Base-by-base conservation (phyloP, 92 coral and sea anemone genomes). In the Paramuricea clavata region DNA sequence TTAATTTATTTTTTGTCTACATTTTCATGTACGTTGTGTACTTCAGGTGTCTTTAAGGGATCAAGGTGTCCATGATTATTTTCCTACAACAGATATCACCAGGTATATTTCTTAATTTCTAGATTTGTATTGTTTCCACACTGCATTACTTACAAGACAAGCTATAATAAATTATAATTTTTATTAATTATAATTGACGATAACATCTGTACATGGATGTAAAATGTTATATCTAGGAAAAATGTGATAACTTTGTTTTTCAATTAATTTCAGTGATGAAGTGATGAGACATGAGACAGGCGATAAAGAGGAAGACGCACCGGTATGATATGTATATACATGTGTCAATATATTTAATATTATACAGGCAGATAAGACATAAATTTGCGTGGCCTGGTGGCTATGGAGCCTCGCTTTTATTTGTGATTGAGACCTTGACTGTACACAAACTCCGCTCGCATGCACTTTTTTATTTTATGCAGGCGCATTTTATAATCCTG, bases 201-300 rank as follows among this genome's bases (percentile, higher is more conserved):
- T n/a, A n/a, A n/a, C n/a, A 54, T 16, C 26, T 12, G 12, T 4
- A 54, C 4, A 54, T 17, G 22, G n/a, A 23, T 54, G 26, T 2
- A 16, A 16, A 54, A 54, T 23, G n/a, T 15, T n/a, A n/a, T 54
- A 3, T 16, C 62, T 16, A 16, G 3, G 12, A 54, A 16, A 23
- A 10, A 61, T 11, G 34, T 2, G n/a, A 27, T 67, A 23, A 19
- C 8, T 67, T 30, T 27, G 17, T 15, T 67, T 36, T 30, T 30
- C 23, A 30, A 33, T 70, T 33, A 25, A 2, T 70, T 70, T 34
- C 19, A 70, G 76, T 70, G 76, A 70, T 35, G 76, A 70, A 70
- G 39, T 70, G n/a, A n/a, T n/a, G 10, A 70, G 25, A n/a, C 49
- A 34, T 43, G 44, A 70, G 27, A 21, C 27, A 1, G 49, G 76